A percentile compares a stretch with the other conserved stretches of the same genome.
These are phyloP conservation scores for Drosophila robusta DNA, from an alignment of 2,888 invertebrate genomes.

Conservation along the genomic window DNA sequence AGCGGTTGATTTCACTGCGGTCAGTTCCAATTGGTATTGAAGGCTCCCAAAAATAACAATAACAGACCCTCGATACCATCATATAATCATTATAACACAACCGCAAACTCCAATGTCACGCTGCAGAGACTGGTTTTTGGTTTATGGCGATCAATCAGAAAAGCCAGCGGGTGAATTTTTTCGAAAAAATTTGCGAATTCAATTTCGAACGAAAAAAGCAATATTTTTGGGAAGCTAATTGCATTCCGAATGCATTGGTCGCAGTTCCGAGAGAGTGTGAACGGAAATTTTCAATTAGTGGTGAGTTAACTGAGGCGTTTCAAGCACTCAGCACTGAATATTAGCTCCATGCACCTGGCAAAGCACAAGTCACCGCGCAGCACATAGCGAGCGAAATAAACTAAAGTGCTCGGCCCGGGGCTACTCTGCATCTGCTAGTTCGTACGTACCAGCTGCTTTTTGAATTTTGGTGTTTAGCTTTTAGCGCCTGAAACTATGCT, in stretches of 20 bases:
- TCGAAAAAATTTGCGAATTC: constrained; percentile 33
- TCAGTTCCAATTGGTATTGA: constrained; percentile 47
- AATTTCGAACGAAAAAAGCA: constrained; percentile 24
- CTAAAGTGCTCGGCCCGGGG: constrained; percentile 52
- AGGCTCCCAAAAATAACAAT: constrained; percentile 23
- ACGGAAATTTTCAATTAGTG: constrained; percentile 61
- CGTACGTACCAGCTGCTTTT: constrained; percentile 72
- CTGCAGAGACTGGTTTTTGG: constrained; percentile 24
- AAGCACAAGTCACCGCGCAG: constrained; percentile 37
- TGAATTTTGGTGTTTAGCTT: constrained; percentile 79
- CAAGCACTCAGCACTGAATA: constrained; percentile 37
- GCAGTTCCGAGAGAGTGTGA: constrained; percentile 1
- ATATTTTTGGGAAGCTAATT: constrained; percentile 31
- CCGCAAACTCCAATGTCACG: constrained; percentile 63
- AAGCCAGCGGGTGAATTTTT: constrained; percentile 28
- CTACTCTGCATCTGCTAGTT: constrained; percentile 31
- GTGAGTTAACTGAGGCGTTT: constrained; percentile 56
- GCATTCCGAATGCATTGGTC: constrained; percentile 25
- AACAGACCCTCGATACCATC: constrained; percentile 18
- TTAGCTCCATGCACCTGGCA: constrained; percentile 54
- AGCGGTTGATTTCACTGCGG: constrained; percentile 71
- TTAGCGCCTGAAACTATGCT: constrained; percentile 80
- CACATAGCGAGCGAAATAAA: constrained; percentile 43
- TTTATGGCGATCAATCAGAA: constrained; percentile 55
- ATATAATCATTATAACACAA: constrained; percentile 58